Conservation (phyloP, 2,113 vertebrate genomes). For the Gopherus flavomarginatus region DNA sequence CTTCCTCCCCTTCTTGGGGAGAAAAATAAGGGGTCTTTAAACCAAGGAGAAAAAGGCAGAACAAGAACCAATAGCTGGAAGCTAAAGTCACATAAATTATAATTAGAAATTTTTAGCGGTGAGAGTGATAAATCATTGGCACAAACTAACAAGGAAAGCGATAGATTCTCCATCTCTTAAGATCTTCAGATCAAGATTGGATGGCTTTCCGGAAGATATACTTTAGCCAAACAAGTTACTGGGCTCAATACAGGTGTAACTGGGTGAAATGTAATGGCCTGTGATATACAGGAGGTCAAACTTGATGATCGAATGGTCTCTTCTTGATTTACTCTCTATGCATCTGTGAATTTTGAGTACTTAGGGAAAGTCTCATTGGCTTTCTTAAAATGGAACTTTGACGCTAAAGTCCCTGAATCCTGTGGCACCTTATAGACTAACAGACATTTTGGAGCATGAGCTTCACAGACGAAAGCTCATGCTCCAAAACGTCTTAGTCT, state of each 20-base stretch:
- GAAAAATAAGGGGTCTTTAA: neutral
- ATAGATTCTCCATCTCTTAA: neutral
- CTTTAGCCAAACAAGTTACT: neutral
- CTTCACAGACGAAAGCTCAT: no score
- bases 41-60: accelerated
- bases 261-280: neutral
- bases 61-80: neutral
- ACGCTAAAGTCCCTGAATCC: no score
- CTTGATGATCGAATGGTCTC: neutral
- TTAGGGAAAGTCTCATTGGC: neutral
- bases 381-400: neutral
- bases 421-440: no score
- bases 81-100: neutral
- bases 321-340: neutral
- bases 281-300: neutral
- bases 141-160: neutral
- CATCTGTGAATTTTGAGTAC: neutral
- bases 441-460: no score
- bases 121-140: neutral
- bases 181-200: neutral
- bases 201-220: neutral
- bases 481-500: no score
- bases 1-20: neutral
- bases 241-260: accelerated
- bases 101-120: neutral